These are phyloP conservation scores for Phrynocephalus guinanensis DNA, from an alignment of 2,797 vertebrate species.

Conservation along the genomic window DNA sequence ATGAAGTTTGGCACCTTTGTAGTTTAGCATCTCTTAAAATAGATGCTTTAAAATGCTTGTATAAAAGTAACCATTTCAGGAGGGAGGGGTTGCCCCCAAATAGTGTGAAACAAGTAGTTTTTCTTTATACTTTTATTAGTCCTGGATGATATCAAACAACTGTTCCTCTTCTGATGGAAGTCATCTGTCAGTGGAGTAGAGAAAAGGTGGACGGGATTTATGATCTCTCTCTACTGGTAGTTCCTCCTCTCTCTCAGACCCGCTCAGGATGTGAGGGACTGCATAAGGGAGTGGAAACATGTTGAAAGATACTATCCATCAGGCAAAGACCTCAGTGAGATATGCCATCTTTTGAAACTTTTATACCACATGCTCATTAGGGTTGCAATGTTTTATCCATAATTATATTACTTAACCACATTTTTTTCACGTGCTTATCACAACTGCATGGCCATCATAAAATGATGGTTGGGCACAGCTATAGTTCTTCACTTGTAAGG, in stretches of 20 bases:
- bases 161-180: not conserved
- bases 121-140: not conserved
- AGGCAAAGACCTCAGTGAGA: no score
- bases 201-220: no score
- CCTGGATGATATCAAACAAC: not conserved
- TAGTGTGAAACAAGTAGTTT: not conserved
- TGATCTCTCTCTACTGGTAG: not conserved
- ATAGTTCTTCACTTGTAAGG: not conserved
- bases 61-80: not conserved
- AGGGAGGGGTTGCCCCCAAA: not conserved
- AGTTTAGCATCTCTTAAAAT: not conserved
- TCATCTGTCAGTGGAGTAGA: not conserved
- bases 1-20: not conserved
- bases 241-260: not conserved
- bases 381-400: not conserved
- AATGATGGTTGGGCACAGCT: not conserved
- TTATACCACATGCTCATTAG: no score
- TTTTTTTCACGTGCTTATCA: not conserved
- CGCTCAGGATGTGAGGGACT: not conserved
- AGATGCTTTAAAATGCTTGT: not conserved
- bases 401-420: not conserved
- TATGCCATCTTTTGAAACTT: not conserved
- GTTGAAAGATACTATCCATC: not conserved
- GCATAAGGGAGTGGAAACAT: not conserved
- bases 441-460: not conserved